A percentile compares a stretch with the other conserved stretches of the same genome.
These are phyloP conservation scores for Acanthurus tractus DNA, from an alignment of 2,797 vertebrate species.

Conservation along the genomic window DNA sequence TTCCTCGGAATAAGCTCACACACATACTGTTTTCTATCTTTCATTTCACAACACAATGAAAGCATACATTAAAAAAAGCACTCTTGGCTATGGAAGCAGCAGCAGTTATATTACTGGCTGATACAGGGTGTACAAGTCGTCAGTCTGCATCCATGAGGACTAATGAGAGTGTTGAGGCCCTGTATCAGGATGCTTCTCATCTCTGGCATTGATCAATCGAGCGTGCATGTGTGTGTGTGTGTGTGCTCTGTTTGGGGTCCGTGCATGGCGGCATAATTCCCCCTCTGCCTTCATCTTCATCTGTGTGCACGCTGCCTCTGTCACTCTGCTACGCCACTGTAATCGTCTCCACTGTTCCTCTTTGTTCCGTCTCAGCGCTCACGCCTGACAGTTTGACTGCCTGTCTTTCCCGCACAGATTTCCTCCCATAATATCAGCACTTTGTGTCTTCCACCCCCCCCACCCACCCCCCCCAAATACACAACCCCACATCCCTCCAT, in stretches of 20 bases:
- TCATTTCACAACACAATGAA: conserved; percentile 14
- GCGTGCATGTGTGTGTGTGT: conserved; percentile 9
- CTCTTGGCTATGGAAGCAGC: background rate
- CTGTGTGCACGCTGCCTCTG: conserved; percentile 54
- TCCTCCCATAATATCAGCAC: conserved; percentile 78
- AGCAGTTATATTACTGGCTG: conserved; percentile 7
- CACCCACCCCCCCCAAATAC: conserved; percentile 23
- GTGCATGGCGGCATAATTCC: conserved; percentile 24
- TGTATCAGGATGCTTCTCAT: conserved; percentile 14
- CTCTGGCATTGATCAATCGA: conserved; percentile 48
- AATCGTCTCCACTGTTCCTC: conserved; percentile 84
- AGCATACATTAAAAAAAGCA: conserved; percentile 6
- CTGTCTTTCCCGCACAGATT: conserved; percentile 79
- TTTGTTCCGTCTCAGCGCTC: conserved; percentile 86
- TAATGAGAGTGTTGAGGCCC: conserved; percentile 34
- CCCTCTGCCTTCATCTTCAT: conserved; percentile 51
- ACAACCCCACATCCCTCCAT: conserved; percentile 32
- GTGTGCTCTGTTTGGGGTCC: conserved; percentile 13
- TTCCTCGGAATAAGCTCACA: conserved; percentile 9
- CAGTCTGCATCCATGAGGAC: conserved; percentile 16
- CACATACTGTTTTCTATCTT: conserved; percentile 21
- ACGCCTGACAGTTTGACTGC: conserved; percentile 86
- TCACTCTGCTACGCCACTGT: conserved; percentile 73
- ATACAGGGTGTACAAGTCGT: conserved; percentile 8
- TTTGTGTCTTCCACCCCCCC: conserved; percentile 52